These are phyloP conservation scores for Semicossyphus pulcher DNA, from an alignment of 2,113 vertebrate species.

Conservation along the genomic window DNA sequence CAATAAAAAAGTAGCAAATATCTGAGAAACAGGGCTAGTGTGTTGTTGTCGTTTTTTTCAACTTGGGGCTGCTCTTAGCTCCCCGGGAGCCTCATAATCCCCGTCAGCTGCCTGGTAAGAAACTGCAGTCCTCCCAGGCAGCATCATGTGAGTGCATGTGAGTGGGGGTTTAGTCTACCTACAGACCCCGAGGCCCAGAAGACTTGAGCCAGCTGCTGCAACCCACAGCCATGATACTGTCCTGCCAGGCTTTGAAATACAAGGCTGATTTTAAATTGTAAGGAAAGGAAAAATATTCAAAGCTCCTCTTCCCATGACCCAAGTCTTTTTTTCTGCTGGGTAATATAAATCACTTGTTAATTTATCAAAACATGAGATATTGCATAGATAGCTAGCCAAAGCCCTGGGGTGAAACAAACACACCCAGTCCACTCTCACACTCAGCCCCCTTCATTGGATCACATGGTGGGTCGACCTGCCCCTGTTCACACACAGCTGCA, in stretches of 20 bases:
- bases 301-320: neutral
- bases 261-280: neutral
- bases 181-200: slow-evolving; percentile 52
- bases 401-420: slow-evolving; percentile 5
- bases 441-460: neutral
- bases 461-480: slow-evolving; percentile 21
- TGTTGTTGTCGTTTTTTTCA: slow-evolving; percentile 24
- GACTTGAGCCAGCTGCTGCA: slow-evolving; percentile 19
- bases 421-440: neutral
- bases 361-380: neutral
- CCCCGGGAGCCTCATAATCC: slow-evolving; percentile 77
- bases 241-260: neutral
- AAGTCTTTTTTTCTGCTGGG: neutral
- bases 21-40: neutral
- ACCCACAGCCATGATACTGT: slow-evolving; percentile 7
- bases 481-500: slow-evolving; percentile 12
- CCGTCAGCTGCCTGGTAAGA: slow-evolving; percentile 82
- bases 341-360: neutral
- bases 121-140: slow-evolving; percentile 66
- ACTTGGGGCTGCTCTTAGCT: slow-evolving; percentile 48
- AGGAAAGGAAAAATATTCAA: neutral
- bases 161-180: slow-evolving; percentile 64
- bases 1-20: slow-evolving; percentile 16
- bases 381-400: neutral
- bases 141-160: slow-evolving; percentile 85